Conservation (phyloP, 1,140 invertebrate species). For the Panagrolaimus sp. region DNA sequence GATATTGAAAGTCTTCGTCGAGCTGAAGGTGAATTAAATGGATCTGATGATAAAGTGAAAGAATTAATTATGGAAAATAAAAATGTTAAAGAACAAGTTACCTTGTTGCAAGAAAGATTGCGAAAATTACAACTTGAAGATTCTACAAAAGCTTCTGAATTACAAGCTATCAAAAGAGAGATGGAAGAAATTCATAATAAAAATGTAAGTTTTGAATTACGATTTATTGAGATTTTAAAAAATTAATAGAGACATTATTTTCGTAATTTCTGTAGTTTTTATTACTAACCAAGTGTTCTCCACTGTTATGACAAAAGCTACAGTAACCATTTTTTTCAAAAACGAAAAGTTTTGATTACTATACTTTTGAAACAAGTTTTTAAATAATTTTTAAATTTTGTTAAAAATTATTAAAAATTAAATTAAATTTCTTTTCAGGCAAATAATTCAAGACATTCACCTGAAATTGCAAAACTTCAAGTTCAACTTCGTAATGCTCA, state of each 20-base stretch:
- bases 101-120: conserved; percentile 30
- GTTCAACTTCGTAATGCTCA: conserved; percentile 29
- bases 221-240: neutral
- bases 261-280: neutral
- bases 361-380: conserved; percentile 1
- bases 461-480: conserved; percentile 35
- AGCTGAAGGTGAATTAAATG: conserved; percentile 12
- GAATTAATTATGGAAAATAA: conserved; percentile 33
- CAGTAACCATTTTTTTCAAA: conserved; percentile 13
- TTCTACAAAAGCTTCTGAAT: conserved; percentile 24
- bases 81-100: conserved; percentile 38
- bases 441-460: conserved; percentile 21
- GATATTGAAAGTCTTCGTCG: conserved; percentile 16
- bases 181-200: conserved; percentile 41
- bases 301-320: neutral
- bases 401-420: conserved; percentile 19
- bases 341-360: neutral
- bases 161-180: conserved; percentile 36
- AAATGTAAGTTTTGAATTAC: conserved; percentile 19
- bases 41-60: conserved; percentile 33
- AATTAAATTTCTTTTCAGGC: conserved; percentile 24
- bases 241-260: neutral
- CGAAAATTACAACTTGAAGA: conserved; percentile 31
- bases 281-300: no score
- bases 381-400: neutral